Base-by-base conservation (phyloP, 2,888 invertebrate species). In the Hipparchia sbordonii region DNA sequence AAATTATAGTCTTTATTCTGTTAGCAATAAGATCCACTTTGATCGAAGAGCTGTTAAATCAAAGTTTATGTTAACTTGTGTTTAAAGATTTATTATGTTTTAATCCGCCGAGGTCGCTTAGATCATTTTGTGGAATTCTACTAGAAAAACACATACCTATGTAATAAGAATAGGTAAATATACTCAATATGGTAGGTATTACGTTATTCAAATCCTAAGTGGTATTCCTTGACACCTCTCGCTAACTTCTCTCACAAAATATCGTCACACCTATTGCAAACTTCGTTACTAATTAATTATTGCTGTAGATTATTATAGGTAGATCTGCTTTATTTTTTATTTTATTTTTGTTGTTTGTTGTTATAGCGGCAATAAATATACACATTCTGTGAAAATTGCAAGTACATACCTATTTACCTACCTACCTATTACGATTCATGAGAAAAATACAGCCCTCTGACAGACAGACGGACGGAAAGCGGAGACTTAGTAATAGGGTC, bases 71-170 rank as follows among this genome's bases (percentile, higher is more conserved):
- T 56, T 56, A 56, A 13, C 56, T n/a, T 56, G n/a, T 56, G 56
- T 7, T 39, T 56, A 13, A 56, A 8, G 57, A 57, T 57, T 57
- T 57, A 56, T 56, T 56, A 13, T 57, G 56, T 56, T 56, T 13
- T 23, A 57, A 57, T 57, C 9, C 23, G 57, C 13, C 57, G 57
- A 57, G 57, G 57, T 23, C 57, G 23, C 23, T 57, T 57, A 57
- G 57, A 57, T 57, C 57, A 57, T 57, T 13, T 13, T 23, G 8
- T 57, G 57, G 57, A 57, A 57, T 57, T 23, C 13, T 57, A 57
- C 57, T 57, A 57, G 23, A 23, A 23, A 56, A 57, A 57, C 57
- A 8, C 23, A 57, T 57, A 57, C 23, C 57, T 57, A 57, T 8
- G 13, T 23, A 23, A 23, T 23, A 23, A 23, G 7, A 8, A 48